A percentile compares a stretch with the other conserved stretches of the same genome.
Evolutionary conservation across 2,113 vertebrate species (phyloP).

Genomic region (Gymnarchus niloticus): DNA sequence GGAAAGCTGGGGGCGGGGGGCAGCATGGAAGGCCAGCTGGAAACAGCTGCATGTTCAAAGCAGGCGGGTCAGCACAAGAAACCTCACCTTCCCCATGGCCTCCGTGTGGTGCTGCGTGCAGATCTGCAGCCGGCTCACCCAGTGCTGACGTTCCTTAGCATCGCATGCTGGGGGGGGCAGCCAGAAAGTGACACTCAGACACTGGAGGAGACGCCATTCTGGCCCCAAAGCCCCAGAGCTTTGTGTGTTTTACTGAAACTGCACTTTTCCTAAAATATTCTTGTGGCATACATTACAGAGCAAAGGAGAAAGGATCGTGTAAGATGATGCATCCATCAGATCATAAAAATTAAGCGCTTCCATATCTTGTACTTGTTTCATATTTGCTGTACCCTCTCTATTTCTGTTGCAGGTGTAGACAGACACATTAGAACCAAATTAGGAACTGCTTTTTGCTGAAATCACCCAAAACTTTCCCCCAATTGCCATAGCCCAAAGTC

Average conservation of each 20-base stretch:
- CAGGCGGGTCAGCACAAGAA: neutral
- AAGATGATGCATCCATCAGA: too few relatives aligned
- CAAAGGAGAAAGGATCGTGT: too few relatives aligned
- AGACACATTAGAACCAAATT: neutral
- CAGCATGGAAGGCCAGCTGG: neutral
- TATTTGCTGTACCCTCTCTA: neutral
- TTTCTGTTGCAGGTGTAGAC: neutral
- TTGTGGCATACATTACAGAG: too few relatives aligned
- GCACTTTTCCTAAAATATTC: neutral
- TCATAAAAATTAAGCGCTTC: neutral
- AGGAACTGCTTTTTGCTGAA: neutral
- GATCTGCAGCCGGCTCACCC: conserved; percentile 96
- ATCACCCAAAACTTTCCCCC: neutral
- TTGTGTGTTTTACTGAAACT: neutral
- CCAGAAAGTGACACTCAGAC: neutral
- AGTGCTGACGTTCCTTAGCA: conserved; percentile 95
- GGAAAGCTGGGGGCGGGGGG: neutral
- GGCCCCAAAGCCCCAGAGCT: neutral
- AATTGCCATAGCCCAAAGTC: too few relatives aligned
- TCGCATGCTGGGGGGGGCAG: conserved; percentile 69
- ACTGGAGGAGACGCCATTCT: neutral
- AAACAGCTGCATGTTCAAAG: neutral
- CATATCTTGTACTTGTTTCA: neutral
- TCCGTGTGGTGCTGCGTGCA: conserved; percentile 97
- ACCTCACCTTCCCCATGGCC: conserved; percentile 89